Conservation (phyloP, 2,888 invertebrate genomes). For the Drosophila parthenogenetica region DNA sequence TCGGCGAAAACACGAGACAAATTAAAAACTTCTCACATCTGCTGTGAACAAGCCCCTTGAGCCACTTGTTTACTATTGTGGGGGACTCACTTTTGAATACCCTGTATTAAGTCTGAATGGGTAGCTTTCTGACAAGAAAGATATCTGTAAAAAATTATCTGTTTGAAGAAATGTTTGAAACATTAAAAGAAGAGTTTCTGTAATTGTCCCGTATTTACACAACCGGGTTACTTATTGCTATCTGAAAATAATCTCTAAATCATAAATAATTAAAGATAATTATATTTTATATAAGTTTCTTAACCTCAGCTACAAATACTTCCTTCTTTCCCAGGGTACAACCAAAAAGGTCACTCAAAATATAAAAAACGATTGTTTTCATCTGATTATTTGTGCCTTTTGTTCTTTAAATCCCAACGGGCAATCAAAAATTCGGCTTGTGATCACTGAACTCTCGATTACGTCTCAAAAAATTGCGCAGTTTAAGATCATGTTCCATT, state of each 20-base stretch:
- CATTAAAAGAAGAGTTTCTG: too few species aligned
- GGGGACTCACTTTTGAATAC: constrained; percentile 43
- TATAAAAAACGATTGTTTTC: not conserved
- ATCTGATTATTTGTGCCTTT: constrained; percentile 12
- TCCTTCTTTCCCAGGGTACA: constrained; percentile 17
- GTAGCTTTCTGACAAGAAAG: not conserved
- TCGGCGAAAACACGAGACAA: constrained; percentile 8
- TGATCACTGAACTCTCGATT: constrained; percentile 49
- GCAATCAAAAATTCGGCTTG: constrained; percentile 22
- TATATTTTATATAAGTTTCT: too few species aligned
- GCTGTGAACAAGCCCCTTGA: constrained; percentile 32
- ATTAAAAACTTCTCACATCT: constrained; percentile 42
- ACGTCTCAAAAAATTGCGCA: constrained; percentile 41
- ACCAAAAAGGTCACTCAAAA: too few species aligned
- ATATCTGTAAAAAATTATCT: not conserved
- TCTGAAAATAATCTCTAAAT: too few species aligned
- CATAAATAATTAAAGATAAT: too few species aligned
- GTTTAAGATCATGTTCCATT: constrained; percentile 14
- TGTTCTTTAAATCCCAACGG: constrained; percentile 16
- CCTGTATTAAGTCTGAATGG: constrained; percentile 6
- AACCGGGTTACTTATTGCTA: too few species aligned
- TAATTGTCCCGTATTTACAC: too few species aligned
- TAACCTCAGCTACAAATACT: too few species aligned
- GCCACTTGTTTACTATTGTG: constrained; percentile 5
- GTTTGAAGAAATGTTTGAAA: too few species aligned